phyloP scores from a whole-genome alignment of 2,797 vertebrate genomes.

The Sebastes itinus region DNA sequence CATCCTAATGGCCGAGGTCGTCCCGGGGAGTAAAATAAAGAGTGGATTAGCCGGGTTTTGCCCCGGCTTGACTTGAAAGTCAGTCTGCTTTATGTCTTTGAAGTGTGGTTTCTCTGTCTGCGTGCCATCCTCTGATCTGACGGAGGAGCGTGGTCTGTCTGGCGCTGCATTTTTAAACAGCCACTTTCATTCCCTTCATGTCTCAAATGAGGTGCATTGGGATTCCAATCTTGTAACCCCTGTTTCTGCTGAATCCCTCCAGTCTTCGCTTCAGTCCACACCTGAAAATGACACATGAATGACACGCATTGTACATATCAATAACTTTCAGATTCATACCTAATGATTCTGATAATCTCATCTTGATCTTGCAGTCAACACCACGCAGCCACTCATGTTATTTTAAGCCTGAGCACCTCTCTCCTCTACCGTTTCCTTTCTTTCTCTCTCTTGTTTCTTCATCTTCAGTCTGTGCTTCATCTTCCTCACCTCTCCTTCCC shows the following conservation, averaged over 20 bases:
- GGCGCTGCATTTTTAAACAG: constrained; percentile 51
- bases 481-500: not conserved
- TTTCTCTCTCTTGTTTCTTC: not conserved
- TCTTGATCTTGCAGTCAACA: not conserved
- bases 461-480: constrained; percentile 1
- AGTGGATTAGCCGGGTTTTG: not conserved
- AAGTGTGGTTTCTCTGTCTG: constrained; percentile 31
- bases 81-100: constrained; percentile 29
- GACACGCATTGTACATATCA: not conserved
- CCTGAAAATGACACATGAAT: constrained; percentile 23
- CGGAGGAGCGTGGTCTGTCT: constrained; percentile 22
- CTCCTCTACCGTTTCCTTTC: not conserved
- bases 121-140: constrained; percentile 38
- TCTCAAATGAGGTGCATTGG: constrained; percentile 54
- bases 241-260: constrained; percentile 19
- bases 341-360: not conserved
- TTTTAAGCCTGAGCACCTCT: constrained; percentile 30
- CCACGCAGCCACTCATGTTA: constrained; percentile 10
- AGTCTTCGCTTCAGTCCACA: not conserved
- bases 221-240: constrained; percentile 57
- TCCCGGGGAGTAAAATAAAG: constrained; percentile 2
- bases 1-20: not conserved
- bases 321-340: not conserved
- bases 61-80: constrained; percentile 11
- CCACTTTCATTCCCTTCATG: constrained; percentile 50